Conservation (phyloP, 2,888 invertebrate genomes). For the Aphodius granarius region DNA sequence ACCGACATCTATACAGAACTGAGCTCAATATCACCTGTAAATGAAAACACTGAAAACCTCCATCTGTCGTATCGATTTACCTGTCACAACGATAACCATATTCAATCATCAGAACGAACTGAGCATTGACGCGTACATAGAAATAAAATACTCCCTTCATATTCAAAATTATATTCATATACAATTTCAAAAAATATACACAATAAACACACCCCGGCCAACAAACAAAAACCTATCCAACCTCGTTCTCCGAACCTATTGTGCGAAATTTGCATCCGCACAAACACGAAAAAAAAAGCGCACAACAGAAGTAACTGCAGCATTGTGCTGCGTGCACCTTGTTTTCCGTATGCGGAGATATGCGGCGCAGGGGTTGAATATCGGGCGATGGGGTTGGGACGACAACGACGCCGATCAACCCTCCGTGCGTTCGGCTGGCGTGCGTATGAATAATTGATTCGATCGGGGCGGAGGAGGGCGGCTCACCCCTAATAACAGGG, state of each 20-base stretch:
- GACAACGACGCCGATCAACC: neutral
- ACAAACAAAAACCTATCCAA: neutral
- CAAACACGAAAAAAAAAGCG: neutral
- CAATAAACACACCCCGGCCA: neutral
- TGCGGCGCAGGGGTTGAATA: neutral
- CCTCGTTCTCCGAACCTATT: neutral
- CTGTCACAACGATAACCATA: neutral
- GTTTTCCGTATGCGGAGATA: neutral
- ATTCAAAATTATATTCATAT: neutral
- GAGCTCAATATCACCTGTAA: too few relatives aligned
- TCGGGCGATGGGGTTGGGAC: neutral
- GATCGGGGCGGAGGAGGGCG: slow-evolving; percentile 25
- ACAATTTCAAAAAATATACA: neutral
- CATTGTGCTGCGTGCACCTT: neutral
- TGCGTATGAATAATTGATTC: slow-evolving; percentile 30
- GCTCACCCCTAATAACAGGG: slow-evolving; percentile 27
- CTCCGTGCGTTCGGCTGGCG: neutral
- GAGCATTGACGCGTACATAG: neutral
- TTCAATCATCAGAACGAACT: neutral
- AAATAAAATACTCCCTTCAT: neutral
- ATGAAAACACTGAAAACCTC: neutral
- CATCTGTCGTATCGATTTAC: neutral
- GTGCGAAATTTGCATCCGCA: neutral
- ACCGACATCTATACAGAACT: too few relatives aligned
- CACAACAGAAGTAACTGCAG: neutral